Conservation (phyloP, 2,888 invertebrate species). For the Sussaba pulchella region DNA sequence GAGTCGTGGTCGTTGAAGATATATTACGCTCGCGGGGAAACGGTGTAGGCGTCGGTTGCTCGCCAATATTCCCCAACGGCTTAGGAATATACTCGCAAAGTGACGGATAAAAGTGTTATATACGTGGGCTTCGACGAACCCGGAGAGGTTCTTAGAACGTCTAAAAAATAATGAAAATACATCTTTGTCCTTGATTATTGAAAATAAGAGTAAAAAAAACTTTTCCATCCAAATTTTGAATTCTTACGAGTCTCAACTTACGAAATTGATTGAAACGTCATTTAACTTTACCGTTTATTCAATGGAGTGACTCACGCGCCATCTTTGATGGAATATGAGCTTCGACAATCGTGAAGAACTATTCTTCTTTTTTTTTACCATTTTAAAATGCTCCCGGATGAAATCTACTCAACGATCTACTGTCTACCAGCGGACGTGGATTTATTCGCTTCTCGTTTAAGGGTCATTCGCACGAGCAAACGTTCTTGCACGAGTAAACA, state of each 20-base stretch:
- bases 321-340: too few species aligned
- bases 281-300: too few species aligned
- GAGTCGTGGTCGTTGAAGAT: constrained; percentile 42
- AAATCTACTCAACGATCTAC: too few species aligned
- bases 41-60: constrained; percentile 13
- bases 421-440: too few species aligned
- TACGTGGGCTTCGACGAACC: constrained; percentile 11
- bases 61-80: not conserved
- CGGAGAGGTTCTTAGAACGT: not conserved
- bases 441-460: not conserved
- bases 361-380: too few species aligned
- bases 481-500: not conserved
- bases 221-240: too few species aligned
- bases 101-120: constrained; percentile 37
- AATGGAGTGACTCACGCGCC: too few species aligned
- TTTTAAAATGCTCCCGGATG: too few species aligned
- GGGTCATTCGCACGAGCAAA: not conserved
- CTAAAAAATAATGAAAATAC: not conserved
- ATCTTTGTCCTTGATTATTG: not conserved
- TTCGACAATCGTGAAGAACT: too few species aligned
- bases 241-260: too few species aligned
- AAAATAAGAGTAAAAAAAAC: too few species aligned
- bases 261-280: too few species aligned
- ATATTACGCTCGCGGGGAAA: not conserved
- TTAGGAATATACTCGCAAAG: constrained; percentile 1